phyloP scores from a whole-genome alignment of 1,140 invertebrate genomes.

The Drosophila arawakana region DNA sequence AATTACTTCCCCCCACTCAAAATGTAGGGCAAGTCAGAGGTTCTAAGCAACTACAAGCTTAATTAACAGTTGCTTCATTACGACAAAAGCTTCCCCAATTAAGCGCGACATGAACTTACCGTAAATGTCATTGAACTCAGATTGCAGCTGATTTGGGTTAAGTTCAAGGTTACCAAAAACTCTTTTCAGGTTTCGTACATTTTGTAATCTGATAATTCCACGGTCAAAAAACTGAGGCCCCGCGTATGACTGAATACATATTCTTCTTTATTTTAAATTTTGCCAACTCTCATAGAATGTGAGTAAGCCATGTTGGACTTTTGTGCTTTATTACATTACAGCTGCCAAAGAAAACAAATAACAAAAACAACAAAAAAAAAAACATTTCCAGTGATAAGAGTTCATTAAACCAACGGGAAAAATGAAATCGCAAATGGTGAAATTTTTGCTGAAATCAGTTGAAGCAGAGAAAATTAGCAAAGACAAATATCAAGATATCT shows the following conservation, averaged over 20 bases:
- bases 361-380: constrained; percentile 15
- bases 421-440: constrained; percentile 24
- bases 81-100: neutral
- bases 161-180: constrained; percentile 32
- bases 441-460: constrained; percentile 8
- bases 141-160: constrained; percentile 19
- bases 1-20: neutral
- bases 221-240: constrained; percentile 28
- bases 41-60: neutral
- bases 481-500: constrained; percentile 25
- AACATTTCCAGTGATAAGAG: constrained; percentile 57
- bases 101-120: neutral
- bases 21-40: neutral
- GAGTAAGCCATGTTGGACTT: constrained; percentile 40
- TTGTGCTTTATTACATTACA: constrained; percentile 53
- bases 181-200: constrained; percentile 26
- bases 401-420: constrained; percentile 61
- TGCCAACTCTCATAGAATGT: constrained; percentile 20
- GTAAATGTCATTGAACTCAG: constrained; percentile 13
- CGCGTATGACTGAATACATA: neutral
- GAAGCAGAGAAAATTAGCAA: constrained; percentile 13
- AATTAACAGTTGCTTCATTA: neutral
- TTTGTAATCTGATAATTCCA: constrained; percentile 10
- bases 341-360: constrained; percentile 48
- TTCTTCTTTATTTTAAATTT: neutral